Base-by-base conservation (phyloP, 2,113 vertebrate species). In the rat (Rattus norvegicus) region DNA sequence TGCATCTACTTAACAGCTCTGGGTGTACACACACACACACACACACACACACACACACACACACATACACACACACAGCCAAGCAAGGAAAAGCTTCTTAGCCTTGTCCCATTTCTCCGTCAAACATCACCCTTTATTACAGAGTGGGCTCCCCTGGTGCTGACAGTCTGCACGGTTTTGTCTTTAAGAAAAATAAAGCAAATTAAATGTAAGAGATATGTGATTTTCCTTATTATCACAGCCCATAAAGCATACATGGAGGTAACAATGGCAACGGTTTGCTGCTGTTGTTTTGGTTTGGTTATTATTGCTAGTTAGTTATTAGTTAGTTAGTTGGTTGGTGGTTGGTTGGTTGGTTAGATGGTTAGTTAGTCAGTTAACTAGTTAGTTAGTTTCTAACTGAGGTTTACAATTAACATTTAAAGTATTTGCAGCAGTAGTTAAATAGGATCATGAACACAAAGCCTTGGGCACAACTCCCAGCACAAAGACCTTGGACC, bases 121-220 rank as follows among this genome's bases (percentile, higher is more conserved):
- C 92, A 95, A 95, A 56, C 33, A 67, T 76, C 56, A 86, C 1
- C 52, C 85, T 91, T 77, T 39, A 33, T 73, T 65, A 56, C 61
- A 92, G 65, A 33, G 26, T 54, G 77, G 7, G 28, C 67, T 12
- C 56, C 56, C 77, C 91, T 54, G 79, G 95, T 88, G 61, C 72
- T 88, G 43, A 61, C 89, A 92, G 33, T 10, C 39, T 28, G 70
- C 20, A 93, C 70, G 47, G 63, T 86, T 43, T 86, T 95, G 77
- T n/a, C 77, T 95, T 90, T 79, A 97, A 95, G 92, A 89, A 92
- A 97, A 97, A 81, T 49, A 16, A 87, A 43, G 61, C 54, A 87
- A 96, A 92, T 90, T 69, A 36, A n/a, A 73, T 4, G 7, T 43
- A 89, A 95, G 47, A 91, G 85, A 72, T 80, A 88, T 9, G 49